phyloP scores from a whole-genome alignment of 2,888 invertebrate species.

The Tinea trinotella region DNA sequence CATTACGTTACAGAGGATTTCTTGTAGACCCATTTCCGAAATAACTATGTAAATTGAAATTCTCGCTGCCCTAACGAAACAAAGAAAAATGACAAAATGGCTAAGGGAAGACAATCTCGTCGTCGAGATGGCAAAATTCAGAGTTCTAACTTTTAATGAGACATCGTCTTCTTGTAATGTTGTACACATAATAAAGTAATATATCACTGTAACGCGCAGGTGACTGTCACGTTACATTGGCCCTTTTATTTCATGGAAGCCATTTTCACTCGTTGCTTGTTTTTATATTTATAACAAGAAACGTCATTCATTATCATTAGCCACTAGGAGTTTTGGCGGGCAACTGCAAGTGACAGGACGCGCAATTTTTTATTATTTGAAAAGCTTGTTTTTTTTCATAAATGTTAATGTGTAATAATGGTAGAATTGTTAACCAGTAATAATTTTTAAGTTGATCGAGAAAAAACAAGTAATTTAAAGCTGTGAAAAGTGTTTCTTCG shows the following conservation, averaged over 20 bases:
- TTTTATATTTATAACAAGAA: no score
- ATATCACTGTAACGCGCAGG: constrained; percentile 37
- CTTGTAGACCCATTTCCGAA: constrained; percentile 30
- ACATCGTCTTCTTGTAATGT: constrained; percentile 31
- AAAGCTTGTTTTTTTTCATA: no score
- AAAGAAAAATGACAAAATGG: constrained; percentile 36
- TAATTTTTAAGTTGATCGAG: no score
- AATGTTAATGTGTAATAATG: no score
- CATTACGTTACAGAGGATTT: constrained; percentile 28
- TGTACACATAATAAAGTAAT: constrained; percentile 37
- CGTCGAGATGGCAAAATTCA: constrained; percentile 30
- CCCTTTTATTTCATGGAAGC: constrained; percentile 42
- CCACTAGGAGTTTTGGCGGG: no score
- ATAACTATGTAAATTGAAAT: constrained; percentile 50
- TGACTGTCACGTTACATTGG: constrained; percentile 35
- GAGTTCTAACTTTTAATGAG: constrained; percentile 42
- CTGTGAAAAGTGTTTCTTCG: no score
- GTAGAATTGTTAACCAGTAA: no score
- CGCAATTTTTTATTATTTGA: no score
- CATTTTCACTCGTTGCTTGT: constrained; percentile 30
- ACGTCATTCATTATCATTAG: no score
- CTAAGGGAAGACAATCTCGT: constrained; percentile 37
- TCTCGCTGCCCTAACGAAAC: constrained; percentile 25
- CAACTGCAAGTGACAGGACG: no score
- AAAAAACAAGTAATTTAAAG: no score